Base-by-base conservation (phyloP, 2,797 vertebrate genomes). In the Coracias cyanogaster region DNA sequence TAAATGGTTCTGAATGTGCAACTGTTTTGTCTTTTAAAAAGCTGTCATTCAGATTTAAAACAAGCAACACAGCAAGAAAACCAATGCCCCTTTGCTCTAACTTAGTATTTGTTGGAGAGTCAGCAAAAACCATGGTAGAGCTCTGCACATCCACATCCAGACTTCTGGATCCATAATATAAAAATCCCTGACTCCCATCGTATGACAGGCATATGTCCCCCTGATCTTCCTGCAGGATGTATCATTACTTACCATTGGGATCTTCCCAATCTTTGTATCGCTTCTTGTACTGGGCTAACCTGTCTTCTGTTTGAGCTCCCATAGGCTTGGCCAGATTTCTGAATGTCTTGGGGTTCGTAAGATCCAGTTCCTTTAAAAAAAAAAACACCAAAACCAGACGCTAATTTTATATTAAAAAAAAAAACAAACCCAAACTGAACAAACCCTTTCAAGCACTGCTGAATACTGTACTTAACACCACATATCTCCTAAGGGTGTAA, bases 241-340 rank as follows among this genome's bases (percentile, higher is more conserved):
- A 39, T 37, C n/a, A 25, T 48, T 54, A 81, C 97, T 96, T 94
- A 99, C 99, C 99, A 60, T 98, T 99, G 84, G 99, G 99, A 97
- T 99, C 99, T 95, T 99, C 99, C 99, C 99, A 99, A 65, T 99
- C 99, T 96, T 99, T 99, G 96, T 99, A 99, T 61, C 99, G 98
- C 95, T 99, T 99, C 98, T 99, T 99, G 97, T 99, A 99, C 93
- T 99, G 99, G 15, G 99, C 99, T 94, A 99, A 96, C 48, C 99
- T 97, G 96, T 99, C 99, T 26, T 99, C 99, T 3, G 99, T 99
- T 97, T 99, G 99, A 20, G 99, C 99, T 17, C 99, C 99, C 99
- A 99, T 99, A 2, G 99, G 99, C 94, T 99, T 99, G 64, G 99
- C 98, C 64, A 99, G 97, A 96, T 99, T 99, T 91, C 99, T 98